Conservation (phyloP, 2,888 invertebrate genomes). For the Eilema caniola region DNA sequence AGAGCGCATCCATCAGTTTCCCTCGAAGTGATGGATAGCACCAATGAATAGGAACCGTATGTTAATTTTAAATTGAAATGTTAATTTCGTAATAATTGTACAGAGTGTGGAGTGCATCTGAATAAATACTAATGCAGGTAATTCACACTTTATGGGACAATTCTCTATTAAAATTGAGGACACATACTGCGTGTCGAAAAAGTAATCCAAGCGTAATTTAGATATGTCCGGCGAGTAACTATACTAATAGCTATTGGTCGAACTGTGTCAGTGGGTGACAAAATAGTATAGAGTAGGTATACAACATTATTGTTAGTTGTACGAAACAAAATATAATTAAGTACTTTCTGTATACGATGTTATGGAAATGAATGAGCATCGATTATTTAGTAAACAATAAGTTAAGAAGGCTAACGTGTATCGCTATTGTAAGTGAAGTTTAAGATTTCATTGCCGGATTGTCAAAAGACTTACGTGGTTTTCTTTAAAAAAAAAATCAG, state of each 20-base stretch:
- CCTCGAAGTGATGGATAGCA: constrained; percentile 75
- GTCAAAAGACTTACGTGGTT: too few relatives aligned
- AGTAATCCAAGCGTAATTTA: constrained; percentile 17
- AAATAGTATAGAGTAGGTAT: not conserved
- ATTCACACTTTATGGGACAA: constrained; percentile 64
- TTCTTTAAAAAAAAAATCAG: too few relatives aligned
- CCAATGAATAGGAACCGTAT: constrained; percentile 78
- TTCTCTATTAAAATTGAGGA: constrained; percentile 27
- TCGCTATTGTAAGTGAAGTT: not conserved
- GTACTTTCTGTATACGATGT: constrained; percentile 19
- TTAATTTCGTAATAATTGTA: constrained; percentile 75
- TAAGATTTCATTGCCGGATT: not conserved
- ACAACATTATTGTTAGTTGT: not conserved
- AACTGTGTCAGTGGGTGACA: constrained; percentile 15
- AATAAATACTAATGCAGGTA: constrained; percentile 70
- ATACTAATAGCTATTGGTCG: not conserved
- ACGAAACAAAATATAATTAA: constrained; percentile 8
- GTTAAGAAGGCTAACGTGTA: not conserved
- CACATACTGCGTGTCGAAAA: constrained; percentile 9
- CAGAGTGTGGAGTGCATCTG: constrained; percentile 62
- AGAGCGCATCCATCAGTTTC: constrained; percentile 70
- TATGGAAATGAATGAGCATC: not conserved
- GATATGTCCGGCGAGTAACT: constrained; percentile 17
- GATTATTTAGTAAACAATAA: too few relatives aligned
- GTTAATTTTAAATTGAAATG: constrained; percentile 81